A percentile compares a stretch with the other conserved stretches of the same genome.
These are phyloP conservation scores for Coenonympha glycerion DNA, from an alignment of 2,888 invertebrate genomes.

Conservation along the genomic window DNA sequence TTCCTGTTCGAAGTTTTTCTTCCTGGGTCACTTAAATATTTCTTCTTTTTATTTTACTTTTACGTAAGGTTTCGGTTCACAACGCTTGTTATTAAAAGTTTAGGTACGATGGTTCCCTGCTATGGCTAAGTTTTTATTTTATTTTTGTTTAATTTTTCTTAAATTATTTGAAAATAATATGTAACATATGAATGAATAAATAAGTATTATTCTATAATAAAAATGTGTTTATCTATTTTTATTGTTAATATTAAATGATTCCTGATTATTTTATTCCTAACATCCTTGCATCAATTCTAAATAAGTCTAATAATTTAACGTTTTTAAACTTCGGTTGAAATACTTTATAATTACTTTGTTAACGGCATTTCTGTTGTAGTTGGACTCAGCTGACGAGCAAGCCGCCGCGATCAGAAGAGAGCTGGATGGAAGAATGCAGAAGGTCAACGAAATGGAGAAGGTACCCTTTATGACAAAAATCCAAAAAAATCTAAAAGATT, in stretches of 20 bases:
- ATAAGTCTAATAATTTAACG: too few species aligned
- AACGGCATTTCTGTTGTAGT: constrained; percentile 69
- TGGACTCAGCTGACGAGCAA: constrained; percentile 99
- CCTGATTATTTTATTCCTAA: too few species aligned
- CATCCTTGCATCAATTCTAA: too few species aligned
- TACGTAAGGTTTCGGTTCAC: background rate
- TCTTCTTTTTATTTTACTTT: constrained; percentile 46
- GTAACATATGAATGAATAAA: too few species aligned
- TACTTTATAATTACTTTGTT: background rate
- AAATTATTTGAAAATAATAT: too few species aligned
- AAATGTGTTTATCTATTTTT: too few species aligned
- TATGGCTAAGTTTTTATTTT: too few species aligned
- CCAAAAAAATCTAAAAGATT: background rate
- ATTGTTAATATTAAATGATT: too few species aligned
- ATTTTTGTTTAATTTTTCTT: too few species aligned
- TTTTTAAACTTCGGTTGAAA: background rate
- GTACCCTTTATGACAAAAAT: constrained; percentile 55
- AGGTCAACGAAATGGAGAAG: constrained; percentile 97
- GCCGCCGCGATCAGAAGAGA: constrained; percentile 99
- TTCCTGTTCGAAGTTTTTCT: constrained; percentile 11
- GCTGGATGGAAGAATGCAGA: constrained; percentile 97
- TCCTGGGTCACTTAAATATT: background rate
- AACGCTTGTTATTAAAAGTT: background rate
- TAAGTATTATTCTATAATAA: too few species aligned
- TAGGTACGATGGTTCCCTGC: background rate